Conservation (phyloP, 2,113 vertebrate genomes). For the Bucco capensis region DNA sequence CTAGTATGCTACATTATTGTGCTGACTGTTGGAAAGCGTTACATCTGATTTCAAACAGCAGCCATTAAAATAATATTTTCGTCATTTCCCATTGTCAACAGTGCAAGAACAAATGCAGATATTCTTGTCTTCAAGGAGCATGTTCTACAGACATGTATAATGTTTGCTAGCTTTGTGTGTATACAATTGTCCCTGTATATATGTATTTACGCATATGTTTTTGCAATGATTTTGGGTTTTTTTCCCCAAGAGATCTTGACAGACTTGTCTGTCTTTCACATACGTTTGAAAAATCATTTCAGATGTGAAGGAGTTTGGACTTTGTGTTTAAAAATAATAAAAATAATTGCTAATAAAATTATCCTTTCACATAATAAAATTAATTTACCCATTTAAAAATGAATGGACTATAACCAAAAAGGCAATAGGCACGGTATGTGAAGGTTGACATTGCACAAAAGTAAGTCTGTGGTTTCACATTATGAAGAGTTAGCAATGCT, state of each 20-base stretch:
- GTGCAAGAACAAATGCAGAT: not conserved
- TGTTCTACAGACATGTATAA: not conserved
- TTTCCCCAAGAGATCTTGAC: not conserved
- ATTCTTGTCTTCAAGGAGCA: not conserved
- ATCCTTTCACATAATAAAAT: not conserved
- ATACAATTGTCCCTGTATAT: not conserved
- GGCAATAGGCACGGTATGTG: not conserved
- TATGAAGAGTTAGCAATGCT: not conserved
- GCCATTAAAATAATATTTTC: not conserved
- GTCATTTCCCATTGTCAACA: not conserved
- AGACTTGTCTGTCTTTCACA: not conserved
- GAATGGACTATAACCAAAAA: not conserved
- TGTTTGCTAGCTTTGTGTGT: not conserved
- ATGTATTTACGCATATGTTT: not conserved
- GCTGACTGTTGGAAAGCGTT: not conserved
- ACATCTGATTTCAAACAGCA: not conserved
- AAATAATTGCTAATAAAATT: not conserved
- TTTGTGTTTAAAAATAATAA: not conserved
- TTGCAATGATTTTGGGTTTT: not conserved
- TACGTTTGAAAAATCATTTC: not conserved
- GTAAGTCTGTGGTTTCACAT: not conserved
- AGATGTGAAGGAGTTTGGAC: not conserved
- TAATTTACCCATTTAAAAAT: not conserved
- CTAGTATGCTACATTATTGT: not conserved
- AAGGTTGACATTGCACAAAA: not conserved